phyloP scores from a whole-genome alignment of 2,888 invertebrate species.

The Himalopsyche anomala region DNA sequence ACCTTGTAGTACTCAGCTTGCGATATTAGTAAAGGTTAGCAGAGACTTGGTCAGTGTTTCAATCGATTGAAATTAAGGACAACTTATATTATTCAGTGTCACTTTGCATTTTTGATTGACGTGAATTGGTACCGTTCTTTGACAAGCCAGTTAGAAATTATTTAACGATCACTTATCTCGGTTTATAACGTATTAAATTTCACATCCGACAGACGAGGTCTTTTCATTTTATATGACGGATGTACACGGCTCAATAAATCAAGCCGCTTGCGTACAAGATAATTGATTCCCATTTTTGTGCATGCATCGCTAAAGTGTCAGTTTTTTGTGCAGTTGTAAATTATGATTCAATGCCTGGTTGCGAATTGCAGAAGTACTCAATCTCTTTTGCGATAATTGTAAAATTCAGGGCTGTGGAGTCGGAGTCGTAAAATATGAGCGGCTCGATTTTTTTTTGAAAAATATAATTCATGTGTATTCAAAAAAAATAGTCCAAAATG shows the following conservation, averaged over 20 bases:
- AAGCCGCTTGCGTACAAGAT: neutral
- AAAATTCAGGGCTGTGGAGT: too few species aligned
- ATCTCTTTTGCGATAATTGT: neutral
- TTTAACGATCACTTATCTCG: slow-evolving; percentile 17
- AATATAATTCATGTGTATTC: too few species aligned
- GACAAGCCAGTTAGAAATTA: slow-evolving; percentile 37
- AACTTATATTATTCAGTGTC: slow-evolving; percentile 5
- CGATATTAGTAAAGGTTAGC: too few species aligned
- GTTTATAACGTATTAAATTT: slow-evolving; percentile 21
- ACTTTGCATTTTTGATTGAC: slow-evolving; percentile 2
- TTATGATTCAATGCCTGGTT: neutral
- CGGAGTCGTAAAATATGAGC: too few species aligned
- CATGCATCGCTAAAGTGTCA: slow-evolving; percentile 8
- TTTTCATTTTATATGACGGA: slow-evolving; percentile 35
- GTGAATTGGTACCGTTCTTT: neutral
- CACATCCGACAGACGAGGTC: slow-evolving; percentile 27
- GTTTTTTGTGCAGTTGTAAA: slow-evolving; percentile 23
- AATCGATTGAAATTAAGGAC: slow-evolving; percentile 35
- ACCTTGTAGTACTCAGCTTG: too few species aligned
- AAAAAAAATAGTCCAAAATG: too few species aligned
- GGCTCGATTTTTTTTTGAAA: too few species aligned
- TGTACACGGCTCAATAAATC: slow-evolving; percentile 29
- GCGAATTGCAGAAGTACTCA: neutral
- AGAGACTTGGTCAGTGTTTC: neutral
- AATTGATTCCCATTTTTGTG: slow-evolving; percentile 41